A percentile compares a stretch with the other conserved stretches of the same genome.
phyloP scores from a whole-genome alignment of 2,113 vertebrate genomes.

The Rhynchomys soricoides region DNA sequence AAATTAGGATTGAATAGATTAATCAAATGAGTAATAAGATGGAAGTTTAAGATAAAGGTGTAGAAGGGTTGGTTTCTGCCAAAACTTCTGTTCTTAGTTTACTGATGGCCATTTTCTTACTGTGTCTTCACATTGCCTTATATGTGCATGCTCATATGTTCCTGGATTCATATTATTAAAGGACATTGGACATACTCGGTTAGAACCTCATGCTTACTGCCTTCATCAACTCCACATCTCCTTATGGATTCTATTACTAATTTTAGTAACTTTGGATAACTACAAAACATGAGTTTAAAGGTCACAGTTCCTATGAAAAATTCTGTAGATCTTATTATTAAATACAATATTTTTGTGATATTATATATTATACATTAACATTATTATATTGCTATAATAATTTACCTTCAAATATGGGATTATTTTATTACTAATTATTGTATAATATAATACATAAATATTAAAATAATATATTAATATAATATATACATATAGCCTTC shows the following conservation, averaged over 20 bases:
- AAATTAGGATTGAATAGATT: background rate
- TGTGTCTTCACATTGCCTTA: background rate
- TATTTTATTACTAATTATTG: too few relatives aligned
- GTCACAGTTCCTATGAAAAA: background rate
- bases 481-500: background rate
- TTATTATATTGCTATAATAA: too few relatives aligned
- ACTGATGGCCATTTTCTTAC: background rate
- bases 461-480: too few relatives aligned
- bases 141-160: background rate
- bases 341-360: background rate
- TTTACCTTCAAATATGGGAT: too few relatives aligned
- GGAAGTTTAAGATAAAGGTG: background rate
- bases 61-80: background rate
- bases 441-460: too few relatives aligned
- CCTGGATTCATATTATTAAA: background rate
- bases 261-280: background rate
- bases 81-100: background rate
- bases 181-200: background rate
- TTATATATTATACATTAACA: too few relatives aligned
- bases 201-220: background rate
- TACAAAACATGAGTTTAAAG: background rate
- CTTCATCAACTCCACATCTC: background rate
- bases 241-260: background rate
- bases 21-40: background rate
- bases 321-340: background rate